These are phyloP conservation scores for Machaerirhynchus nigripectus DNA, from an alignment of 2,113 vertebrate genomes.

Conservation along the genomic window DNA sequence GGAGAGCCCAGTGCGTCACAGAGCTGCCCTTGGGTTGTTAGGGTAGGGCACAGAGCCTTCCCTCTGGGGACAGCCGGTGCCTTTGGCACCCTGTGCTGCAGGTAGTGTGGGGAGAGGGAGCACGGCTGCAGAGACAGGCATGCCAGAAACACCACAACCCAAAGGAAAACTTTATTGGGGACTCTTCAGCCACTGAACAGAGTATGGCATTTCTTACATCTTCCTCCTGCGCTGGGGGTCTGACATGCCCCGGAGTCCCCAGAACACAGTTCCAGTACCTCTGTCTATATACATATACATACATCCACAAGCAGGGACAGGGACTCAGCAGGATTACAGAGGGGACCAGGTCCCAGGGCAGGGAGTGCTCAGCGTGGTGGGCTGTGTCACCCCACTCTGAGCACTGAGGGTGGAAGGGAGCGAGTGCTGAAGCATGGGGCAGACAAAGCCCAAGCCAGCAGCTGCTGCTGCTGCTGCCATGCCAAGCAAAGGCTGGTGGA, in stretches of 20 bases:
- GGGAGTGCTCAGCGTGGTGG: rapidly evolving
- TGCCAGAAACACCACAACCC: not conserved
- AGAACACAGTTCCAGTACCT: not conserved
- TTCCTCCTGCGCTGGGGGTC: not conserved
- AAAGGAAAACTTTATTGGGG: conserved; percentile 41
- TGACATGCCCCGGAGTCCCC: rapidly evolving
- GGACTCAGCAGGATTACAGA: not conserved
- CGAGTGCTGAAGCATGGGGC: not conserved
- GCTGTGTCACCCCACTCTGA: not conserved
- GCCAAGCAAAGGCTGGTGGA: not conserved
- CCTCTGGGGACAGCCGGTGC: rapidly evolving
- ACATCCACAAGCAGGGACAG: not conserved
- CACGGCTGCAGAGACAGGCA: rapidly evolving
- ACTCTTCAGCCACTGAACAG: not conserved
- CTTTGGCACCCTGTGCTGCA: rapidly evolving
- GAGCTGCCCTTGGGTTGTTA: not conserved
- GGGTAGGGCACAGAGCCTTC: not conserved
- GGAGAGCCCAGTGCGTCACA: rapidly evolving
- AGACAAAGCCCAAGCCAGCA: conserved; percentile 17
- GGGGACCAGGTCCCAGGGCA: not conserved
- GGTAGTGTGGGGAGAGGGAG: not conserved
- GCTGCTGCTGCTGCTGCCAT: not conserved
- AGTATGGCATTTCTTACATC: conserved; percentile 27
- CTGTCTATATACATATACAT: conserved; percentile 40
- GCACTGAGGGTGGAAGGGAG: not conserved